Base-by-base conservation (phyloP, 1,140 invertebrate genomes). In the Polyergus mexicanus region DNA sequence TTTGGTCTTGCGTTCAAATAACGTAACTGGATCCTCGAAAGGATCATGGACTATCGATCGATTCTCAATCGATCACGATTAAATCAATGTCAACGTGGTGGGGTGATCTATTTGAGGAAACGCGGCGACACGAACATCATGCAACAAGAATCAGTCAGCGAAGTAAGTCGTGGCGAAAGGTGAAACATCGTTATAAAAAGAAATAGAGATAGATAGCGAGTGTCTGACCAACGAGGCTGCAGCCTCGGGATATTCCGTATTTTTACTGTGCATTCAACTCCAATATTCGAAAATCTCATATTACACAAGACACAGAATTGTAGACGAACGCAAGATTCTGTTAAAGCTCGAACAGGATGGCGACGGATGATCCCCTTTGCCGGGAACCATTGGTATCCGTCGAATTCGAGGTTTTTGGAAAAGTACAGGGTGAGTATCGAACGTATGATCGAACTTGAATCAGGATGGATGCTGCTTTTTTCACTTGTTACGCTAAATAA, bases 341-440 rank as follows among this genome's bases (percentile, higher is more conserved):
- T 60, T 72, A 3, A 44, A 35, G 22, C 28, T 72, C 7, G 6
- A 62, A 56, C 74, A 89, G 80, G 63, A 97, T 97, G 97, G 96
- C 96, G 75, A 94, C 95, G 56, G 96, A 96, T 84, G 96, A 97
- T 86, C 95, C 96, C 92, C 95, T 93, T 87, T 76, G 91, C 74
- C 83, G 93, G 58, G 95, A 95, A 80, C 94, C 96, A 0, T 95
- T 97, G 75, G 96, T 98, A 47, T 98, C 98, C 65, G 97, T 98
- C 16, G 98, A 98, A 88, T 98, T 98, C 92, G 98, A 98, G 95
- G 98, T 98, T 60, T 98, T 96, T 90, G 98, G 98, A 84, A 97
- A 98, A 95, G 98, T 98, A 44, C 98, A 98, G 97, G 98, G 98
- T 98, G 95, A 94, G 94, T 92, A 86, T 6, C 10, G n/a, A 65